These are phyloP conservation scores for Apaloderma vittatum DNA, from an alignment of 2,113 vertebrate genomes.

Conservation along the genomic window DNA sequence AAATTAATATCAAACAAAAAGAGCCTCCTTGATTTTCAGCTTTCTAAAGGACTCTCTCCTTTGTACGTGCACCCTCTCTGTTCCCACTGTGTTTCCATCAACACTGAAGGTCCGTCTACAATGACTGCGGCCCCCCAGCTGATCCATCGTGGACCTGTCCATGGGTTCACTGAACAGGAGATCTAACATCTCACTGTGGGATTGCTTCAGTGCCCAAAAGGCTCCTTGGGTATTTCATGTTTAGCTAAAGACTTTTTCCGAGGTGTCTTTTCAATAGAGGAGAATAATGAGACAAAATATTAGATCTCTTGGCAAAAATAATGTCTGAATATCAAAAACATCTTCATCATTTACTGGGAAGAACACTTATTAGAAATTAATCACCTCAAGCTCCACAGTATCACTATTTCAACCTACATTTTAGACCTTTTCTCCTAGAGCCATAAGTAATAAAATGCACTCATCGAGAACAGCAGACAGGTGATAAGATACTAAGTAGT, in stretches of 20 bases:
- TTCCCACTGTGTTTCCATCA: not conserved
- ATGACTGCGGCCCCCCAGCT: not conserved
- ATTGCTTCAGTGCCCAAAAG: not conserved
- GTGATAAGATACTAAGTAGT: not conserved
- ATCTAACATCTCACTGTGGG: not conserved
- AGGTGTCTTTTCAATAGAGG: fast-evolving
- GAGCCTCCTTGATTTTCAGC: not conserved
- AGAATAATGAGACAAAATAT: not conserved
- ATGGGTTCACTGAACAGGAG: not conserved
- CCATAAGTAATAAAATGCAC: not conserved
- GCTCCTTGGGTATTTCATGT: not conserved
- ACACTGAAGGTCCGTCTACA: not conserved
- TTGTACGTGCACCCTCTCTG: fast-evolving
- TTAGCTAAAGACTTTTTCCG: not conserved
- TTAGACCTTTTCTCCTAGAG: not conserved
- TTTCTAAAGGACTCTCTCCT: not conserved
- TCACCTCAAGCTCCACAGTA: not conserved
- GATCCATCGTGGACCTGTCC: not conserved
- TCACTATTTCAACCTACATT: not conserved
- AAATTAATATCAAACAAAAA: not conserved
- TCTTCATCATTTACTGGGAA: not conserved
- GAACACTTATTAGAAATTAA: not conserved
- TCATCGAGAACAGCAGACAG: not conserved
- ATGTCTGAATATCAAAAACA: not conserved
- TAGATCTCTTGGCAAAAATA: not conserved